These are phyloP conservation scores for Xylocampa areola DNA, from an alignment of 2,888 invertebrate genomes.

Conservation along the genomic window DNA sequence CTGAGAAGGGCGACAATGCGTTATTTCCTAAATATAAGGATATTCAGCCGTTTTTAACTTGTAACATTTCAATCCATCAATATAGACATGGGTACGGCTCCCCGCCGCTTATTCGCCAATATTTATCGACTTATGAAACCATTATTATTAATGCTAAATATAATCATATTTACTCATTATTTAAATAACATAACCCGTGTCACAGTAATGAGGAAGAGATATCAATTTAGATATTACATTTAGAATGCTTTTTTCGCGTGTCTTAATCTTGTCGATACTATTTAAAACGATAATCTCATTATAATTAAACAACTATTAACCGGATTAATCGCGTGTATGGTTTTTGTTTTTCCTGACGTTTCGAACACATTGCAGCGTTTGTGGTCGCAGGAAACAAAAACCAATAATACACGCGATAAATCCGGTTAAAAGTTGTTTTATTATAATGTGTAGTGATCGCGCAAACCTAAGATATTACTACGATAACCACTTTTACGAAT, in stretches of 20 bases:
- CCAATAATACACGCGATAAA: no score
- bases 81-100: slow-evolving; percentile 28
- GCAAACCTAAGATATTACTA: no score
- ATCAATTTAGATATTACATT: neutral
- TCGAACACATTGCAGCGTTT: no score
- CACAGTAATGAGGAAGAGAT: slow-evolving; percentile 3
- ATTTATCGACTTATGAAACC: slow-evolving; percentile 65
- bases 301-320: no score
- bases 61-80: slow-evolving; percentile 8
- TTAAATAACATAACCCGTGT: neutral
- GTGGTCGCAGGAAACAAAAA: no score
- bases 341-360: no score
- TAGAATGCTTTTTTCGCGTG: slow-evolving; percentile 5
- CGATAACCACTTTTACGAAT: slow-evolving; percentile 5
- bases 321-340: no score
- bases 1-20: neutral
- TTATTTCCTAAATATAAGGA: neutral
- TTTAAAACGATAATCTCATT: neutral
- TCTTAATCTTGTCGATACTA: slow-evolving; percentile 14
- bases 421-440: no score
- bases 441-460: no score
- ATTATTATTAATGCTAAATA: slow-evolving; percentile 55
- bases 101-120: slow-evolving; percentile 18
- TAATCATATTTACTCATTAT: slow-evolving; percentile 2
- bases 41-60: neutral